Evolutionary conservation across 2,888 invertebrate species (phyloP).

Genomic region (Aphidius colemani): DNA sequence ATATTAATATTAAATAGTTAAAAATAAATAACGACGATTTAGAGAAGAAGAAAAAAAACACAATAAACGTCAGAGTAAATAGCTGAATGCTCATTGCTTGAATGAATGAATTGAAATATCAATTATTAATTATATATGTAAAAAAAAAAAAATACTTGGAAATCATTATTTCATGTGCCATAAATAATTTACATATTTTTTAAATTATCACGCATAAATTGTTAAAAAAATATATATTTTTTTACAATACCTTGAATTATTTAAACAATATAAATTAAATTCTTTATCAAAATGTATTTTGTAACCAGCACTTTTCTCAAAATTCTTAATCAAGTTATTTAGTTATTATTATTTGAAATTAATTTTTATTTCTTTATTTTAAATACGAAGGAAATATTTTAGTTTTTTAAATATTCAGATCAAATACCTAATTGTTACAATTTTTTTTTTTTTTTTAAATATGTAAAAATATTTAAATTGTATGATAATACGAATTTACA

Average conservation of each 20-base stretch:
- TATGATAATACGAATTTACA: too few relatives aligned
- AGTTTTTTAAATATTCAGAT: too few relatives aligned
- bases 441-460: too few relatives aligned
- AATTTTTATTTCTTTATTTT: neutral
- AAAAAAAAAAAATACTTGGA: constrained; percentile 1
- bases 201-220: too few relatives aligned
- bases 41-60: neutral
- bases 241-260: neutral
- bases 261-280: neutral
- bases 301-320: constrained; percentile 38
- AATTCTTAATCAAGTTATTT: constrained; percentile 12
- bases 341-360: neutral
- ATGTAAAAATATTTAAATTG: too few relatives aligned
- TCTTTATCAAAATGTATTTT: neutral
- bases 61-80: constrained; percentile 2
- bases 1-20: constrained; percentile 52
- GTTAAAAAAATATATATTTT: neutral
- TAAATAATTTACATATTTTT: neutral
- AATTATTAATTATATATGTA: neutral
- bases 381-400: too few relatives aligned
- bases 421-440: too few relatives aligned
- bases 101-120: constrained; percentile 8
- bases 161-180: constrained; percentile 13
- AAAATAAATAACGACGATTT: too few relatives aligned
- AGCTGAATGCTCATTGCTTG: neutral